These are phyloP conservation scores for Anagrus nilaparvatae DNA, from an alignment of 1,140 invertebrate species.

Conservation along the genomic window DNA sequence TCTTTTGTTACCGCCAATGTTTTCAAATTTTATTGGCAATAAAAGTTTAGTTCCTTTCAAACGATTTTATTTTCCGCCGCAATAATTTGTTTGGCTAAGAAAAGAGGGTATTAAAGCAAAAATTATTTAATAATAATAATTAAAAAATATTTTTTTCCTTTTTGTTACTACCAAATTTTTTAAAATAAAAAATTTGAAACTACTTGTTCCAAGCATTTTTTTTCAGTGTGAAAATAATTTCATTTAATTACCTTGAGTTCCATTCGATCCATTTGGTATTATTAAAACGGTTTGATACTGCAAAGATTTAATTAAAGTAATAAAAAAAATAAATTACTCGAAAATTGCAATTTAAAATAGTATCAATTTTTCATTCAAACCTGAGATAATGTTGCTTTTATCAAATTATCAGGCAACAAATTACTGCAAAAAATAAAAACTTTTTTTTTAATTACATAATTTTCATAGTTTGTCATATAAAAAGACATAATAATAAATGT, in stretches of 20 bases:
- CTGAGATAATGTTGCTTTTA: constrained; percentile 48
- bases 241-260: too few relatives aligned
- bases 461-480: too few relatives aligned
- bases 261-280: constrained; percentile 15
- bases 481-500: too few relatives aligned
- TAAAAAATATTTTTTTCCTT: constrained; percentile 3
- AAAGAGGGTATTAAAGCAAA: too few relatives aligned
- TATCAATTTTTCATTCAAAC: constrained; percentile 20
- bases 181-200: constrained; percentile 8
- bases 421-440: constrained; percentile 44
- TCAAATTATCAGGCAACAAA: constrained; percentile 55
- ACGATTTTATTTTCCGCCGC: too few relatives aligned
- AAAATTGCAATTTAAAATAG: background rate
- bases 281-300: constrained; percentile 34
- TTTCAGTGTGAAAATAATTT: too few relatives aligned
- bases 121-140: too few relatives aligned
- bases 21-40: background rate
- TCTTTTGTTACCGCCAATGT: background rate
- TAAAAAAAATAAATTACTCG: background rate
- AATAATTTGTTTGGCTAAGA: too few relatives aligned
- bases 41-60: too few relatives aligned
- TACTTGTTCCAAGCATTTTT: too few relatives aligned
- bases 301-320: constrained; percentile 16
- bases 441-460: too few relatives aligned
- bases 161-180: background rate